Evolutionary conservation across 64 coral and sea anemone genomes (phyloP).

Genomic region (Montipora efflorescens): DNA sequence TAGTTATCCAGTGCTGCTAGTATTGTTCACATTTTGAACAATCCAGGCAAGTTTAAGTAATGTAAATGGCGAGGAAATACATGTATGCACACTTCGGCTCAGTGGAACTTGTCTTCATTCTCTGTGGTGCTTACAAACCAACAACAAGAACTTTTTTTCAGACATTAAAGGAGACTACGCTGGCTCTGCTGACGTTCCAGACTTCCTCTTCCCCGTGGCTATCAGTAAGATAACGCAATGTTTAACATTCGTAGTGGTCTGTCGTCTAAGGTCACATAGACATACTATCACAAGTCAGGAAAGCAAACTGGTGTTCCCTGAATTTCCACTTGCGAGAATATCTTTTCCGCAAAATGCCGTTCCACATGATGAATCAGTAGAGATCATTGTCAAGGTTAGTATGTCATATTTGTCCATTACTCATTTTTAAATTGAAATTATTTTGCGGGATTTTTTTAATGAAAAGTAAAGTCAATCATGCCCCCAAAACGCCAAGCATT

Average conservation of each 20-base stretch:
- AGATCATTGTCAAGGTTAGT: neutral
- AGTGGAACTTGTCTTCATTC: neutral
- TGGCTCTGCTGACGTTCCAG: constrained; percentile 6
- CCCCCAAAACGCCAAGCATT: too few relatives aligned
- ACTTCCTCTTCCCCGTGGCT: constrained; percentile 60
- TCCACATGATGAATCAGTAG: neutral
- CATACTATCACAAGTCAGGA: neutral
- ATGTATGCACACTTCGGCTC: too few relatives aligned
- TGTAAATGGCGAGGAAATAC: too few relatives aligned
- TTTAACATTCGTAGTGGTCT: constrained; percentile 62
- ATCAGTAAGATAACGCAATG: constrained; percentile 50
- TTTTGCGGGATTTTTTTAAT: neutral
- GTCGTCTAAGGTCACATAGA: constrained; percentile 47
- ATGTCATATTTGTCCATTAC: too few relatives aligned
- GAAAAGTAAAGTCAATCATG: too few relatives aligned
- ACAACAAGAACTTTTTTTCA: neutral
- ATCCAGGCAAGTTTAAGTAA: too few relatives aligned
- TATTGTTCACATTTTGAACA: too few relatives aligned
- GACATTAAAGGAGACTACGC: constrained; percentile 40
- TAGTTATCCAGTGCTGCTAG: too few relatives aligned
- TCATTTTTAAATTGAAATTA: too few relatives aligned
- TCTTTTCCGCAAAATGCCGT: constrained; percentile 26
- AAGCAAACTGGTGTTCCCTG: neutral
- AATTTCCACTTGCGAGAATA: constrained; percentile 28
- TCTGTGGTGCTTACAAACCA: neutral